Conservation (phyloP, 1,140 invertebrate genomes). For the Cardiocondyla obscurior region DNA sequence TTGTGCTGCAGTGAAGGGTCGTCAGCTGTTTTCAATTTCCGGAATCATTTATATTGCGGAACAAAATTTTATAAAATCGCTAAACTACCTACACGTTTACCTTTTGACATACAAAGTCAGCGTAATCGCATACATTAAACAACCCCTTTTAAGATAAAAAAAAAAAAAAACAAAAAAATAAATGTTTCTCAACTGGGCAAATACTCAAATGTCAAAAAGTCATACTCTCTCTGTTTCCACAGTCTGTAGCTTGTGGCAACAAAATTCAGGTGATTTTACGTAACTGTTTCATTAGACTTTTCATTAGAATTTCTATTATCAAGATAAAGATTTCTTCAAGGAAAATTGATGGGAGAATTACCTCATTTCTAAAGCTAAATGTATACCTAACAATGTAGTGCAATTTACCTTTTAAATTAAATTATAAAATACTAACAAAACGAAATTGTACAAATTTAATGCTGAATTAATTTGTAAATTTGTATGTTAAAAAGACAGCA, state of each 20-base stretch:
- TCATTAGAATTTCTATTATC: not conserved
- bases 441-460: not conserved
- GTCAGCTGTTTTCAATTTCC: not conserved
- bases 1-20: not conserved
- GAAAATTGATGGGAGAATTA: not conserved
- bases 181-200: not conserved
- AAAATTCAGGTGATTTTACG: not conserved
- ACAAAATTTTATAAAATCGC: not conserved
- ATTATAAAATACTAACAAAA: not conserved
- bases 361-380: not conserved
- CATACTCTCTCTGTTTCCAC: not conserved
- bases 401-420: not conserved
- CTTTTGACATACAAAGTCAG: not conserved
- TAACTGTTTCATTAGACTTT: not conserved
- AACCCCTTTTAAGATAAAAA: not conserved
- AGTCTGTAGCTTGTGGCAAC: not conserved
- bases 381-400: not conserved
- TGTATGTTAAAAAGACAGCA: not conserved
- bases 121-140: constrained; percentile 10
- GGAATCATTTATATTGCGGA: not conserved
- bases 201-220: not conserved
- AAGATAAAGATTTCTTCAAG: not conserved
- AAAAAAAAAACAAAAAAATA: too few species aligned
- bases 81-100: not conserved
- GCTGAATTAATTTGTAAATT: not conserved